Evolutionary conservation across 2,888 invertebrate species (phyloP).

Genomic region (Beris chalybata): DNA sequence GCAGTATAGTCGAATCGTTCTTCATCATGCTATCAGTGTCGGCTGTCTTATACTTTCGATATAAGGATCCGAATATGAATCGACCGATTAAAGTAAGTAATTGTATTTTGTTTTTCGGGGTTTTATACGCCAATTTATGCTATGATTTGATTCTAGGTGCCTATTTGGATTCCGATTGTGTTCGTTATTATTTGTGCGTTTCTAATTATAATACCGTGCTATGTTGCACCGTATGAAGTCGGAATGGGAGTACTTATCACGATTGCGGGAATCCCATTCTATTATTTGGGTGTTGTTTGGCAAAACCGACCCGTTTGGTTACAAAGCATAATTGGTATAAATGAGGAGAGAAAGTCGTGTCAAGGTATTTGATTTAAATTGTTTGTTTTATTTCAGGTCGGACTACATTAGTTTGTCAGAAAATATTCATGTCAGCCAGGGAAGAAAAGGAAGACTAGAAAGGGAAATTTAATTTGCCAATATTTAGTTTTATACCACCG

Average conservation of each 20-base stretch:
- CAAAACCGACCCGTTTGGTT: constrained; percentile 67
- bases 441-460: constrained; percentile 62
- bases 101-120: neutral
- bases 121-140: neutral
- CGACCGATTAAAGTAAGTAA: constrained; percentile 79
- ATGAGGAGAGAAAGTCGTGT: neutral
- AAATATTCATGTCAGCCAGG: constrained; percentile 72
- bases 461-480: neutral
- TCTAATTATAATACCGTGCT: constrained; percentile 75
- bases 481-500: too few species aligned
- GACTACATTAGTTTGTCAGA: constrained; percentile 51
- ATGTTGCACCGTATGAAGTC: constrained; percentile 78
- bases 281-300: constrained; percentile 71
- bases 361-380: constrained; percentile 9
- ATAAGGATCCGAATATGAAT: constrained; percentile 73
- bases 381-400: constrained; percentile 43
- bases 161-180: constrained; percentile 71
- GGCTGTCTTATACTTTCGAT: constrained; percentile 81
- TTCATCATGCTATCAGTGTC: constrained; percentile 87
- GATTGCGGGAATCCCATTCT: constrained; percentile 80
- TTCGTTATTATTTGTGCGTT: constrained; percentile 79
- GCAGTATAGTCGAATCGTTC: constrained; percentile 89
- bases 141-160: constrained; percentile 60
- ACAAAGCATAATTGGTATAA: constrained; percentile 64
- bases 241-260: constrained; percentile 78